Base-by-base conservation (phyloP, 2,888 invertebrate genomes). In the Endotricha flammealis region DNA sequence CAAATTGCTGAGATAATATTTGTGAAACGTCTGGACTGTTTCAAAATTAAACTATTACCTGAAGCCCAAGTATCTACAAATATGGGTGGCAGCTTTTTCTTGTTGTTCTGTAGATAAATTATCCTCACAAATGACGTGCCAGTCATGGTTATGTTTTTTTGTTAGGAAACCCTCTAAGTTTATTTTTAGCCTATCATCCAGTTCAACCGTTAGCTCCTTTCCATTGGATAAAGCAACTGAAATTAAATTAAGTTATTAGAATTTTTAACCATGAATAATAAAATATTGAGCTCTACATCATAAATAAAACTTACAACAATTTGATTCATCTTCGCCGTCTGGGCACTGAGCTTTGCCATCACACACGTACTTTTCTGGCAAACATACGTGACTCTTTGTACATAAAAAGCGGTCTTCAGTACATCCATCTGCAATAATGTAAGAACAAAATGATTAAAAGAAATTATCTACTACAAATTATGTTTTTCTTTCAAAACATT, bases 251-350 rank as follows among this genome's bases (percentile, higher is more conserved):
- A 16, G 12, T 24, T 8, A 17, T n/a, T n/a, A n/a, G n/a, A n/a
- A n/a, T n/a, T n/a, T n/a, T n/a, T n/a, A n/a, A n/a, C n/a, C n/a
- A n/a, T n/a, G n/a, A n/a, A n/a, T n/a, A n/a, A n/a, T n/a, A n/a
- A n/a, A n/a, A n/a, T n/a, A n/a, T n/a, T n/a, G n/a, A n/a, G n/a
- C n/a, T n/a, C n/a, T 12, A 6, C 10, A 12, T 13, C 5, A 12
- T 17, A 4, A 7, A 6, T 29, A 6, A 32, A 41, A 74, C 92
- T 90, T 74, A 94, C 94, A 90, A 64, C 95, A 95, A 64, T 94
- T 90, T 32, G 88, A 60, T 83, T 95, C 95, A 61, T 95, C 95
- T 76, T 95, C 95, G 13, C 89, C 89, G 46, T 88, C 72, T 10
- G 79, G 78, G 62, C 95, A 95, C 48, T 95, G 91, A 1, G 74